Evolutionary conservation across 2,797 vertebrate genomes (phyloP), one percentile per base, ranked within the genome.

Genomic region (Takifugu ocellatus): DNA sequence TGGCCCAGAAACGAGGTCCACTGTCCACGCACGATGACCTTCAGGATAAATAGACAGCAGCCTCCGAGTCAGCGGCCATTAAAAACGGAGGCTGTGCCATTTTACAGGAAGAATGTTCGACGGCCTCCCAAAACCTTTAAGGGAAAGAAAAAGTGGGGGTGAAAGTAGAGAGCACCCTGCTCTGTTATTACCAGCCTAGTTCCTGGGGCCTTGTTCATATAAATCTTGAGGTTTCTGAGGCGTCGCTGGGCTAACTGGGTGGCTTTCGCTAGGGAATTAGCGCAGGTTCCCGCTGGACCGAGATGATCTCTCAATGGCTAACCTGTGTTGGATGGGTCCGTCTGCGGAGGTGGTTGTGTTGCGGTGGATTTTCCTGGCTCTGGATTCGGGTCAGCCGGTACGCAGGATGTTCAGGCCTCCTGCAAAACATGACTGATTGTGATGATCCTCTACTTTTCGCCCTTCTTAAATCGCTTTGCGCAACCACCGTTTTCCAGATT

Each of bases 331-430:
- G 93, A 70, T 87, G 66, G 39, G 90, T 77, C 88, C 72, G 69
- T 66, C 47, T 71, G 59, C 70, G 66, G 71, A 85, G 75, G 54
- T 74, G 70, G 66, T 72, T 84, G 86, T 90, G 84, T 90, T 95
- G 82, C 94, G 87, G 75, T 93, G 92, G 81, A 93, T 90, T 74
- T 95, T 95, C 82, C 91, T 93, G 73, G 92, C 92, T 79, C 85
- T 70, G 0, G 88, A 72, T 93, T 92, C 68, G 89, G 90, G 88
- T 94, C 93, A 56, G 79, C 71, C 68, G 50, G 68, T 72, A 77
- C 88, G 85, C 66, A 91, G 90, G 50, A 79, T 84, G 82, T 80
- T 88, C 81, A 93, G 82, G 70, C 89, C 89, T 90, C 45, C 90
- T 93, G 70, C 72, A 62, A 79, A 79, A 76, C 60, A 56, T 49